Conservation (phyloP, 2,888 invertebrate genomes). For the Ceriagrion tenellum region DNA sequence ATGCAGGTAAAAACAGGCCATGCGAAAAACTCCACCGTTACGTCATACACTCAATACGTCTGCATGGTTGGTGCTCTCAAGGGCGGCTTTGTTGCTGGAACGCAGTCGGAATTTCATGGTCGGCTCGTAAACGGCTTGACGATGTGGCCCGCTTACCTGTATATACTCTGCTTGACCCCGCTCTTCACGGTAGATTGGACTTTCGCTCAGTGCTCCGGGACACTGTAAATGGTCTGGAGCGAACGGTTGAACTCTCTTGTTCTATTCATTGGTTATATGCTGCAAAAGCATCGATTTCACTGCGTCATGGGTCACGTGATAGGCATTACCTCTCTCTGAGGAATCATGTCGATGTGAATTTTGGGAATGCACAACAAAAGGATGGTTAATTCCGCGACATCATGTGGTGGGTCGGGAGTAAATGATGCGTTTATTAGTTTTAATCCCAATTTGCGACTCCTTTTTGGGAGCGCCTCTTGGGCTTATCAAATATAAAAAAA, state of each 20-base stretch:
- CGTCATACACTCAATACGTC: neutral
- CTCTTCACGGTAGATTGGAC: neutral
- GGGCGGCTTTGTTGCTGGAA: neutral
- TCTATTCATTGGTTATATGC: neutral
- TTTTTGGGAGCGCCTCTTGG: no score
- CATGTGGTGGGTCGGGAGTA: no score
- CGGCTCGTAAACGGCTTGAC: neutral
- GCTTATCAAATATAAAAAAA: no score
- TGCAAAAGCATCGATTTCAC: no score
- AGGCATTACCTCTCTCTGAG: no score
- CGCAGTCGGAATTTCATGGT: slow-evolving; percentile 20
- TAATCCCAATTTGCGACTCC: no score
- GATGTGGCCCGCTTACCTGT: neutral
- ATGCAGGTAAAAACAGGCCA: neutral
- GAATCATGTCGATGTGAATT: no score
- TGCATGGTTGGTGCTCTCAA: neutral
- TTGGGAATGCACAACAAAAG: no score
- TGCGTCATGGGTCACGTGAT: no score
- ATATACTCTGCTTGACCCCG: no score
- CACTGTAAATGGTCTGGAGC: neutral
- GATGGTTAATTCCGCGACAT: no score
- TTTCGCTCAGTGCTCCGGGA: neutral
- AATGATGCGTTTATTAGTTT: no score
- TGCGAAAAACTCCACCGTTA: neutral
- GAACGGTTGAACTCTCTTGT: neutral